Evolutionary conservation across 2,888 invertebrate species (phyloP).

Genomic region (Hirtodrosophila trivittata): DNA sequence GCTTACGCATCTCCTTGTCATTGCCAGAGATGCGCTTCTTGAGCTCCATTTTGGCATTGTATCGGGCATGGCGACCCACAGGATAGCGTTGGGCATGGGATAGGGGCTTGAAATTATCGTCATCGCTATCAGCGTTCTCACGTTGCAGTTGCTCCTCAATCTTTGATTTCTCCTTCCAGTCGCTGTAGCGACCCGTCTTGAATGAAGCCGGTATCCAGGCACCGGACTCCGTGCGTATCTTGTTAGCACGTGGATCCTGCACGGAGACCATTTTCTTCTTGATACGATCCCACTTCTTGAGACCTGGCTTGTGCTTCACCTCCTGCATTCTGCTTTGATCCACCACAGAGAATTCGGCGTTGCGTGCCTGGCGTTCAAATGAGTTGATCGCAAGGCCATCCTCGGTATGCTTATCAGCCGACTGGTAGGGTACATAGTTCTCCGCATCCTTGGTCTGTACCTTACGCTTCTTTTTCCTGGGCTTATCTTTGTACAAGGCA

Average conservation of each 20-base stretch:
- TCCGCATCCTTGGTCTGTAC: constrained; percentile 87
- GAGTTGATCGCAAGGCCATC: constrained; percentile 88
- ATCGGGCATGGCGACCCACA: constrained; percentile 90
- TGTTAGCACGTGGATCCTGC: constrained; percentile 86
- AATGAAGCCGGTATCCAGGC: constrained; percentile 96
- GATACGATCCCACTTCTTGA: constrained; percentile 96
- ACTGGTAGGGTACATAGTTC: constrained; percentile 93
- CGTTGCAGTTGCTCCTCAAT: constrained; percentile 82
- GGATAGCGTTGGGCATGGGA: constrained; percentile 81
- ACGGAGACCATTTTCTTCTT: constrained; percentile 96
- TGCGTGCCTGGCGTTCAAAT: constrained; percentile 92
- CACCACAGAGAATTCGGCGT: constrained; percentile 91
- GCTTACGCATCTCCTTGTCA: constrained; percentile 88
- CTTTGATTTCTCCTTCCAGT: constrained; percentile 91
- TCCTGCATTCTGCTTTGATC: constrained; percentile 90
- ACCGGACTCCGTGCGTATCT: constrained; percentile 98
- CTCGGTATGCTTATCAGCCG: constrained; percentile 93
- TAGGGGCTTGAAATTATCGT: constrained; percentile 71
- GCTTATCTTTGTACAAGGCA: constrained; percentile 85
- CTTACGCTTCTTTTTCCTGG: constrained; percentile 84
- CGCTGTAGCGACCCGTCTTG: constrained; percentile 94
- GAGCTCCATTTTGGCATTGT: constrained; percentile 89
- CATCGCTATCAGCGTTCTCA: constrained; percentile 79
- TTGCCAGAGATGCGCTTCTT: constrained; percentile 84
- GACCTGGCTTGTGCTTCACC: constrained; percentile 86